Evolutionary conservation across 2,797 vertebrate species (phyloP), one percentile per base, ranked within the genome.

Genomic region (Chrysocyon brachyurus): DNA sequence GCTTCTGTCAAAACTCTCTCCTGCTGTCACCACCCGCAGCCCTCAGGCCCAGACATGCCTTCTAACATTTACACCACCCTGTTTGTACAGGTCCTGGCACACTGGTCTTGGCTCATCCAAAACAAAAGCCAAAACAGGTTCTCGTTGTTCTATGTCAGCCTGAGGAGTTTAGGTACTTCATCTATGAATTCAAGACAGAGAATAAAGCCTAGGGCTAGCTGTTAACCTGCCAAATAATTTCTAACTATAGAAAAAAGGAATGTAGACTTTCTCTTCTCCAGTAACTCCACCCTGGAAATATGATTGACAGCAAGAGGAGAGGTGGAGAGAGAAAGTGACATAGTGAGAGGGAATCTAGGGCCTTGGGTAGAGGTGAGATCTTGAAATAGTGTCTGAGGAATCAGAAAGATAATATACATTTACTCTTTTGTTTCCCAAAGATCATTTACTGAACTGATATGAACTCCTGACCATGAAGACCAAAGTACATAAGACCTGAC

Each of bases 21-120:
- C 59, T 9, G 28, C 89, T 70, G 63, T 89, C 68, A 26, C 40
- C 33, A 9, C 36, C 85, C 54, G n/a, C 16, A 9, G 24, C 49
- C 57, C 54, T 94, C 88, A 31, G 88, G 95, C 88, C 73, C 3
- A 87, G 88, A 78, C 96, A 3, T 46, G 82, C 63, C 87, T 86
- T 40, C 73, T 46, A 15, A 52, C 7, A 31, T 4, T 17, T 15
- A 26, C 14, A 22, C 92, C 16, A 9, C 49, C 81, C 70, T 54
- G 1, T 87, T 59, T 81, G n/a, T 46, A 64, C 64, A 90, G 63
- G 54, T 70, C 33, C 49, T n/a, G 24, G 36, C 28, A 78, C 19
- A 78, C 19, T 5, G 15, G 26, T 56, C 90, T 94, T 7, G 0
- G 5, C 16, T 49, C 85, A 56, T 31, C 14, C 9, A 0, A 28